Percentiles rank a stretch among this genome's conserved stretches.
Conservation (phyloP, 1,140 invertebrate genomes). For the Magallana ariakensis region DNA sequence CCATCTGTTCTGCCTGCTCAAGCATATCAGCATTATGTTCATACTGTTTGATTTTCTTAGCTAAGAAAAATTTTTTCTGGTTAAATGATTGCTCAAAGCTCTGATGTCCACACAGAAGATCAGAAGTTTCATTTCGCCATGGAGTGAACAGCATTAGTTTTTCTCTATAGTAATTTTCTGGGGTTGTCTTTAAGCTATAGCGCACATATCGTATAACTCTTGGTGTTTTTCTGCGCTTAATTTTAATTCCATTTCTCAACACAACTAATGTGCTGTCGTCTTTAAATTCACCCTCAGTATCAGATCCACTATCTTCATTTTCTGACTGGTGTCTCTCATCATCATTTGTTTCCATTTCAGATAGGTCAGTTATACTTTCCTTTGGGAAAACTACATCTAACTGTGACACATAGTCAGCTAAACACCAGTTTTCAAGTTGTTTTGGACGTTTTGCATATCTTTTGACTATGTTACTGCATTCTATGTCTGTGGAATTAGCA, state of each 20-base stretch:
- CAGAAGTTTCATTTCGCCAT: too few relatives aligned
- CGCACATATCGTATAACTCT: too few relatives aligned
- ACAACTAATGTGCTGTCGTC: neutral
- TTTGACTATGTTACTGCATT: neutral
- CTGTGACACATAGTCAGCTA: too few relatives aligned
- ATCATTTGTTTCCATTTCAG: conserved; percentile 31
- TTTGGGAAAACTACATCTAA: neutral
- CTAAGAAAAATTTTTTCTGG: neutral
- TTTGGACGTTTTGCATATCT: neutral
- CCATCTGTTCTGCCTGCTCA: neutral
- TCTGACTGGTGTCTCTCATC: neutral
- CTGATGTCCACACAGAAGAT: too few relatives aligned
- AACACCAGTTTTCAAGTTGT: too few relatives aligned
- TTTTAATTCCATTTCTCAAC: conserved; percentile 53
- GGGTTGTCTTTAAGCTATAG: neutral
- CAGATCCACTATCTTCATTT: neutral
- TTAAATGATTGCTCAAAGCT: neutral
- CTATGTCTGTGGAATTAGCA: conserved; percentile 43
- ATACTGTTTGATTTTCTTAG: neutral
- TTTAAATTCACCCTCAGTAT: conserved; percentile 23
- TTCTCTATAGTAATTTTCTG: too few relatives aligned
- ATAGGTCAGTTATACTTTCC: neutral
- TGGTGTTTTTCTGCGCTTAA: conserved; percentile 29
- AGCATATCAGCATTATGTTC: conserved; percentile 36
- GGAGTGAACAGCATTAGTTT: too few relatives aligned